phyloP scores from a whole-genome alignment of 2,888 invertebrate genomes.

The Spodoptera picta region DNA sequence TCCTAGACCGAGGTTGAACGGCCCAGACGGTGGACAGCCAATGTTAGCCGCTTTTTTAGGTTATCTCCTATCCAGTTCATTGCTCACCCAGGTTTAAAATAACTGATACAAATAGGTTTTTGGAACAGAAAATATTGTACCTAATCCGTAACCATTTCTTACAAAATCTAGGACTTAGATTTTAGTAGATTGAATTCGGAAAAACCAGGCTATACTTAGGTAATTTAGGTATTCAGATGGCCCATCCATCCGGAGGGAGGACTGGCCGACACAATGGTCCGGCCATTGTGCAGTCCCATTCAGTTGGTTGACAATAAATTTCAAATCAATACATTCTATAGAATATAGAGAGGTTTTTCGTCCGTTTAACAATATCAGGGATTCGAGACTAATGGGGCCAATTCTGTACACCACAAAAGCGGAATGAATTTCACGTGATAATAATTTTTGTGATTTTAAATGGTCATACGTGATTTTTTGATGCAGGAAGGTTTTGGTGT shows the following conservation, averaged over 20 bases:
- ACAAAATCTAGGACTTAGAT: neutral
- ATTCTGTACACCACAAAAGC: constrained; percentile 47
- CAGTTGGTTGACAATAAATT: constrained; percentile 50
- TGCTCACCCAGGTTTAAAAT: too few species aligned
- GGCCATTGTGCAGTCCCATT: constrained; percentile 35
- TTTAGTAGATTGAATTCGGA: constrained; percentile 11
- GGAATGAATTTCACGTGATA: constrained; percentile 25
- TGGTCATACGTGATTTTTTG: neutral
- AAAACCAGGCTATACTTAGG: constrained; percentile 22
- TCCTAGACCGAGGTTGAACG: too few species aligned
- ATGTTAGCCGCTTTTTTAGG: too few species aligned
- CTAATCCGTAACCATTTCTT: neutral
- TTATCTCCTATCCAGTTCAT: too few species aligned
- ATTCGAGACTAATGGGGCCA: constrained; percentile 49
- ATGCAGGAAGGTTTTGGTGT: too few species aligned
- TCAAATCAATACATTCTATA: constrained; percentile 55
- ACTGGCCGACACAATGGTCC: constrained; percentile 24
- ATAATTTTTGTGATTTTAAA: constrained; percentile 12
- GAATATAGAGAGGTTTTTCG: constrained; percentile 41
- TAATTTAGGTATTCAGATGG: constrained; percentile 30
- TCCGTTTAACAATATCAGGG: constrained; percentile 44
- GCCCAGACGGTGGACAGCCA: too few species aligned
- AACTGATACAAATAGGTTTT: too few species aligned
- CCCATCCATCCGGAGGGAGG: constrained; percentile 25
- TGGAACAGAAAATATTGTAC: too few species aligned